Evolutionary conservation across 2,888 invertebrate species (phyloP), one percentile per base, ranked within the genome.

Genomic region (Zygaena filipendulae): DNA sequence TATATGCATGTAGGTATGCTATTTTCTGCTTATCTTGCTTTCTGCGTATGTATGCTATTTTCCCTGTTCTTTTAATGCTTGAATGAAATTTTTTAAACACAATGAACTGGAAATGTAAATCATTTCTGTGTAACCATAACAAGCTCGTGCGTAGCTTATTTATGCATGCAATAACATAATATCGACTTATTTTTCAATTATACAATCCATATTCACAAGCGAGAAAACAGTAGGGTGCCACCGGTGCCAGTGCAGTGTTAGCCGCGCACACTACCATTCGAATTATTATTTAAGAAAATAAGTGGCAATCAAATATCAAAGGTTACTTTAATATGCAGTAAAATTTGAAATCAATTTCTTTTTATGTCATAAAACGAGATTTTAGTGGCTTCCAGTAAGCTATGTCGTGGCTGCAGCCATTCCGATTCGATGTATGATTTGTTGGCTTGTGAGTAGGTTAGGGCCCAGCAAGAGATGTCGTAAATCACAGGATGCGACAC

Each of bases 301-400:
- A 63, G 54, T 49, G 57, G 59, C 59, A 57, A 66, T 68, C 61
- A 58, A 62, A 72, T 57, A 57, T 63, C 16, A 68, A 66, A 69
- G 63, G 67, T 68, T 70, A 70, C 59, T 71, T 71, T 71, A 74
- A 74, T 72, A 72, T 67, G 70, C 68, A 72, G 62, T 75, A 70
- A 74, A 71, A 70, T 67, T 66, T 61, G 48, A 66, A 74, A 72
- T 75, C 67, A 67, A 75, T 72, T 71, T 66, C 59, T 64, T 64
- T 67, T 56, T 43, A 41, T 56, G 60, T 54, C 49, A 58, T 71
- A 71, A 72, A 72, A 57, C 56, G 39, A 48, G 44, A 42, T 58
- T 68, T 69, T 61, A 63, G 62, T 59, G 51, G 47, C 47, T 48
- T 57, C 53, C 59, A 42, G 52, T 67, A 68, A 70, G 62, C 64